Conservation (phyloP, 30 jellyfish, hydroid and myxozoan genomes). For the Hydra vulgaris region DNA sequence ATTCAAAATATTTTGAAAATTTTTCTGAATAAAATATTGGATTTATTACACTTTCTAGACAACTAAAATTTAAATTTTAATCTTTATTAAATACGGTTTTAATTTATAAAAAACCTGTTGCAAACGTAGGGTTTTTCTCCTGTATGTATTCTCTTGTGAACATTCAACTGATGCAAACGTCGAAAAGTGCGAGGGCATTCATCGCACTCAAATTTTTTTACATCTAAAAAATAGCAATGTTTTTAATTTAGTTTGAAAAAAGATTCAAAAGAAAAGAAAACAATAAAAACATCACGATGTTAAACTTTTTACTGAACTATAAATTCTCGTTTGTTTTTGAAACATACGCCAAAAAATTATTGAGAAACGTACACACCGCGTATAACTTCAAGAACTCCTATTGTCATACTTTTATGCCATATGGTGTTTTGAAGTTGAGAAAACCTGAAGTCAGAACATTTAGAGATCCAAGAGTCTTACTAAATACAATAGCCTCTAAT, state of each 20-base stretch:
- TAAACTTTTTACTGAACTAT: background rate
- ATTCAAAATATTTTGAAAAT: background rate
- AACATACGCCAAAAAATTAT: no score
- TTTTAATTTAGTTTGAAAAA: background rate
- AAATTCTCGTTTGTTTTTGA: no score
- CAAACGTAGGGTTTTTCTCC: slow-evolving; percentile 98
- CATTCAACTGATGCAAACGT: slow-evolving; percentile 91
- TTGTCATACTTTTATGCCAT: no score
- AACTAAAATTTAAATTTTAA: background rate
- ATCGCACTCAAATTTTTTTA: slow-evolving; percentile 80
- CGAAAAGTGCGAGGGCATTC: slow-evolving; percentile 91
- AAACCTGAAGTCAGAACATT: no score
- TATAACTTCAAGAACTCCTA: no score
- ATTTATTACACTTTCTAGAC: no score
- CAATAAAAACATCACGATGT: background rate
- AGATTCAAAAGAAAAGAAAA: background rate
- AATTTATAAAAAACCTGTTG: no score
- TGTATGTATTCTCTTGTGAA: slow-evolving; percentile 88
- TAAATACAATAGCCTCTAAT: no score
- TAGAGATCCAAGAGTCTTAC: no score
- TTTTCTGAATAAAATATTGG: background rate
- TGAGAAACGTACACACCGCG: no score
- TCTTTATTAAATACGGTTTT: background rate
- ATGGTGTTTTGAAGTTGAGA: no score
- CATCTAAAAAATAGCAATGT: slow-evolving; percentile 27